Base-by-base conservation (phyloP, 2,797 vertebrate genomes). In the Lateolabrax maculatus region DNA sequence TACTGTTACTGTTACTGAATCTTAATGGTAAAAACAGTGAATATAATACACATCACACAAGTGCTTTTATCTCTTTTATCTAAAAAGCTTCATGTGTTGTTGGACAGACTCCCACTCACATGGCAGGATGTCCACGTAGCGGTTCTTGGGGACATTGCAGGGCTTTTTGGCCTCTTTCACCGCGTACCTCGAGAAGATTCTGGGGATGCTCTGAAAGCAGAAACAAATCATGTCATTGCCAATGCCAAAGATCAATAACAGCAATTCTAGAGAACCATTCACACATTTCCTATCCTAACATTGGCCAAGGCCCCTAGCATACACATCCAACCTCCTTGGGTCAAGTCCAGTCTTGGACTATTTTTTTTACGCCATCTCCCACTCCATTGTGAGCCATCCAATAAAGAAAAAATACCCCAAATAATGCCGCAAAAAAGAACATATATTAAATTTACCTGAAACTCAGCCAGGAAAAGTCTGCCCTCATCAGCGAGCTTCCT, bases 41-140 rank as follows among this genome's bases (percentile, higher is more conserved):
- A 34, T 44, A 67, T 36, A 69, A 19, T 39, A 34, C 41, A 67
- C 15, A 55, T 29, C 16, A 37, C 0, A 12, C 0, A 9, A 21
- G 13, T 31, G 29, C 11, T 49, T 62, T 70, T 10, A 19, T 56
- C 5, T 36, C 19, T 61, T 66, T n/a, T 11, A 21, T 71, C 23
- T 25, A 21, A 43, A 65, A 31, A 34, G n/a, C 23, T 11, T 25
- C 5, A 3, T 19, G 29, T 41, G 57, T 34, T 71, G 37, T 60
- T 49, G 18, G 29, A 49, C 44, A 48, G 41, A 48, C 34, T 56
- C 9, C 3, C 77, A 96, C 97, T 97, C 86, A 99, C 98, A 99
- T 29, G 98, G 98, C 63, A 99, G 95, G 80, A 99, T 99, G 91
- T 99, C 98, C 34, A 98, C 95, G 1, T 99, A 99, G 49, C 98